phyloP scores from a whole-genome alignment of 2,888 invertebrate species.

The Acleris sparsana region DNA sequence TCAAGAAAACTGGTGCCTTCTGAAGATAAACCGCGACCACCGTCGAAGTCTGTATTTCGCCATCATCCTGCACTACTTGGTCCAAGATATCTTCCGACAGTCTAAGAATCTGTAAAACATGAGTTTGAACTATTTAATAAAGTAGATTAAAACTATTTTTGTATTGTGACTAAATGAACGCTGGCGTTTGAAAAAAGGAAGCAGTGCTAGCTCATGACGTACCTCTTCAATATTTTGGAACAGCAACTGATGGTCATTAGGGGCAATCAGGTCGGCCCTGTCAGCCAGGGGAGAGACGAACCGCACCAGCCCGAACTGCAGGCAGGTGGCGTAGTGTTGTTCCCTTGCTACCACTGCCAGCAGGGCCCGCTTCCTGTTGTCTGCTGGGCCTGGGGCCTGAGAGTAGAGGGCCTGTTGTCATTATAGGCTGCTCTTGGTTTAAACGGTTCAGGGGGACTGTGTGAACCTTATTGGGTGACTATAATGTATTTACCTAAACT shows the following conservation, averaged over 20 bases:
- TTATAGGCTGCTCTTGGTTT: constrained; percentile 23
- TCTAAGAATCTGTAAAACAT: constrained; percentile 83
- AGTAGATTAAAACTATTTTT: too few species aligned
- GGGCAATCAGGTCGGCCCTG: constrained; percentile 89
- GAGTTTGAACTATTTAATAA: neutral
- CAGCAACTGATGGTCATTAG: constrained; percentile 89
- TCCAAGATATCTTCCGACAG: constrained; percentile 93
- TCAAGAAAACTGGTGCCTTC: constrained; percentile 89
- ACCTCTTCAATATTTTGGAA: constrained; percentile 95
- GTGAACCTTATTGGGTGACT: neutral
- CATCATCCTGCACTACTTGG: constrained; percentile 88
- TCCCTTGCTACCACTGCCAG: constrained; percentile 90
- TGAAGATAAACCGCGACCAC: constrained; percentile 88
- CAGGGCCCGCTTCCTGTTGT: constrained; percentile 87
- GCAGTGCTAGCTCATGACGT: constrained; percentile 39
- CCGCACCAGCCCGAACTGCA: constrained; percentile 91
- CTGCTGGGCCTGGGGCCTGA: constrained; percentile 77
- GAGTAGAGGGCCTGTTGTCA: constrained; percentile 29
- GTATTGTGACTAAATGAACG: too few species aligned
- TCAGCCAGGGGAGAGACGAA: constrained; percentile 90
- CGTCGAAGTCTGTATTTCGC: constrained; percentile 87
- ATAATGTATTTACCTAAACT: too few species aligned
- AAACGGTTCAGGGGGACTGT: neutral
- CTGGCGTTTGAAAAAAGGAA: too few species aligned
- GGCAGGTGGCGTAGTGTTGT: constrained; percentile 89